Conservation (phyloP, 2,113 vertebrate species). For the Actenoides hombroni region DNA sequence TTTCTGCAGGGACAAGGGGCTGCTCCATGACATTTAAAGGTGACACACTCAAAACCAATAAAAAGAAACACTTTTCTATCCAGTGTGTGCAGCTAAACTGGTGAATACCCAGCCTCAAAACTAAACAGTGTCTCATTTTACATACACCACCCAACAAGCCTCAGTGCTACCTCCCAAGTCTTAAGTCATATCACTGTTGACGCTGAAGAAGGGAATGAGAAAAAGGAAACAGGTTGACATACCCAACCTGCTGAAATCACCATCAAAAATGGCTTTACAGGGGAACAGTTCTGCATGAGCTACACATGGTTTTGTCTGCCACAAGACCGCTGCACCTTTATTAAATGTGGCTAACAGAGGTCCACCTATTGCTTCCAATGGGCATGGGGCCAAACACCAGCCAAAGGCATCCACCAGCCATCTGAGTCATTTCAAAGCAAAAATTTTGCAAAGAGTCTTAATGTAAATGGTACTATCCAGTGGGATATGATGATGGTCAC, state of each 20-base stretch:
- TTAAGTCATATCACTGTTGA: slow-evolving; percentile 54
- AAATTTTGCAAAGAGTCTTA: background rate
- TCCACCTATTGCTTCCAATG: background rate
- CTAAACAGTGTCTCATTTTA: slow-evolving; percentile 32
- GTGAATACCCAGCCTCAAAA: slow-evolving; percentile 13
- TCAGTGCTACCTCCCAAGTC: slow-evolving; percentile 30
- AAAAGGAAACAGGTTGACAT: slow-evolving; percentile 58
- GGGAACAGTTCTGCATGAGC: background rate
- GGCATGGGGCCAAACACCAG: background rate
- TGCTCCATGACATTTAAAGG: background rate
- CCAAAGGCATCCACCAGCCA: background rate
- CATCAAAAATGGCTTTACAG: slow-evolving; percentile 15
- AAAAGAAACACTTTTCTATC: background rate
- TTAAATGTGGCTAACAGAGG: background rate
- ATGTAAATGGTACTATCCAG: background rate
- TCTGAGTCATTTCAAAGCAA: background rate
- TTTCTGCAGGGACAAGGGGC: background rate
- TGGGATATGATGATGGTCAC: too few species aligned
- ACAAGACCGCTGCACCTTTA: background rate
- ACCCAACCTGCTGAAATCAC: background rate
- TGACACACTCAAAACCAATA: background rate
- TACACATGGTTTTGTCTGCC: background rate
- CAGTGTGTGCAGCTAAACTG: background rate
- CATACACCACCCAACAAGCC: slow-evolving; percentile 39
- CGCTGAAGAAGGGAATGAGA: slow-evolving; percentile 39